Percentiles rank a stretch among this genome's conserved stretches.
These are phyloP conservation scores for Caenorhabditis panamensis DNA, from an alignment of 2,888 invertebrate species.

Conservation along the genomic window DNA sequence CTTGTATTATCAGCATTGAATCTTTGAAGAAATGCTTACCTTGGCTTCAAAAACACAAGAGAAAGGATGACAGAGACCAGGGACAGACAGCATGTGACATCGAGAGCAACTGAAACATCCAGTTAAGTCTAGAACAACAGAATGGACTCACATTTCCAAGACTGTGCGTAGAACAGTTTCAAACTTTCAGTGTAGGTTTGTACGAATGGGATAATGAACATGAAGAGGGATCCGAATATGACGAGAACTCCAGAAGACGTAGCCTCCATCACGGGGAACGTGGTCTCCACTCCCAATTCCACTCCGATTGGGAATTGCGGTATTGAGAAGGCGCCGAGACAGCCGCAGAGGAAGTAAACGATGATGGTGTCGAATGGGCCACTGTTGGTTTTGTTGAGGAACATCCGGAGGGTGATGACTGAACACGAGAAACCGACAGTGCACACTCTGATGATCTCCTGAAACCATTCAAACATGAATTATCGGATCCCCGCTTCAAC, in stretches of 20 bases:
- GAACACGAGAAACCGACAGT: slow-evolving; percentile 56
- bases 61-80: slow-evolving; percentile 52
- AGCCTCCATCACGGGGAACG: slow-evolving; percentile 79
- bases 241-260: slow-evolving; percentile 78
- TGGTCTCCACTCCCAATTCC: slow-evolving; percentile 79
- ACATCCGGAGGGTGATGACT: slow-evolving; percentile 43
- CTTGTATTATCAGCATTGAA: not conserved
- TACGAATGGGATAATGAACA: slow-evolving; percentile 62
- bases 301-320: slow-evolving; percentile 70
- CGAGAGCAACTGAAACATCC: slow-evolving; percentile 66
- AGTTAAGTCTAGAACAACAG: not conserved
- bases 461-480: not conserved
- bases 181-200: slow-evolving; percentile 32
- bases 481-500: not conserved
- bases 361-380: slow-evolving; percentile 22
- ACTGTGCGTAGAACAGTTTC: slow-evolving; percentile 35
- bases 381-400: not conserved
- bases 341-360: slow-evolving; percentile 48
- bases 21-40: slow-evolving; percentile 23
- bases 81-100: slow-evolving; percentile 61
- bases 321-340: slow-evolving; percentile 65
- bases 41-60: slow-evolving; percentile 60
- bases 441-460: slow-evolving; percentile 63
- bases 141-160: slow-evolving; percentile 54
- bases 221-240: slow-evolving; percentile 69